Conservation (phyloP, 2,888 invertebrate species). For the Rotaria socialis region DNA sequence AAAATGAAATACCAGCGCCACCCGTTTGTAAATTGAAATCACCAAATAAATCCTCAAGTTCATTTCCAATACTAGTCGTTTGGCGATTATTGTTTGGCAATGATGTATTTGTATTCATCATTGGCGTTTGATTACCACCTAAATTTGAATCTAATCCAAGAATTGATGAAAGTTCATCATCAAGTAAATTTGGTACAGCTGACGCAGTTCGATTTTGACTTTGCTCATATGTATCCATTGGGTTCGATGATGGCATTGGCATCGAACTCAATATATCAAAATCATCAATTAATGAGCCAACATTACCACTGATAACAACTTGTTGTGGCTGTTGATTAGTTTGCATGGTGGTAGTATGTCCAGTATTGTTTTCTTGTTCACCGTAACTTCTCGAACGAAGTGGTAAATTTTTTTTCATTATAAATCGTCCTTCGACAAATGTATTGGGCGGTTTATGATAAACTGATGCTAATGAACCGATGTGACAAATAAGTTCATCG, state of each 20-base stretch:
- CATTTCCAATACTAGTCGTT: neutral
- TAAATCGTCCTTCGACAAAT: constrained; percentile 75
- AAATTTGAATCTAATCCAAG: constrained; percentile 78
- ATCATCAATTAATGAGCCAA: constrained; percentile 90
- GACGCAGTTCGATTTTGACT: neutral
- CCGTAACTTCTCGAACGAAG: neutral
- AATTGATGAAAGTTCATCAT: constrained; percentile 31
- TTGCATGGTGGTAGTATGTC: constrained; percentile 27
- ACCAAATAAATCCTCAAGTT: constrained; percentile 16
- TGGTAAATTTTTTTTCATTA: constrained; percentile 10
- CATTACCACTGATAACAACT: constrained; percentile 71
- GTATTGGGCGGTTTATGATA: constrained; percentile 98
- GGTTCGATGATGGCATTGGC: neutral
- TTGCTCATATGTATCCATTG: neutral
- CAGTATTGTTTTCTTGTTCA: constrained; percentile 40
- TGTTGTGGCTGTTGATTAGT: constrained; percentile 52
- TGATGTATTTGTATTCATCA: neutral
- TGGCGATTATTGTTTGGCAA: neutral
- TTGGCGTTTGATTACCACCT: neutral
- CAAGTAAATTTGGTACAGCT: constrained; percentile 26
- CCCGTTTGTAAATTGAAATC: neutral
- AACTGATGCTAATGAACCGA: constrained; percentile 91
- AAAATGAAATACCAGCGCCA: neutral
- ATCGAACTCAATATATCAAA: constrained; percentile 77
- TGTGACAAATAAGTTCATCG: constrained; percentile 96